Evolutionary conservation across 2,113 vertebrate genomes (phyloP), one percentile per base, ranked within the genome.

Genomic region (Solea solea): DNA sequence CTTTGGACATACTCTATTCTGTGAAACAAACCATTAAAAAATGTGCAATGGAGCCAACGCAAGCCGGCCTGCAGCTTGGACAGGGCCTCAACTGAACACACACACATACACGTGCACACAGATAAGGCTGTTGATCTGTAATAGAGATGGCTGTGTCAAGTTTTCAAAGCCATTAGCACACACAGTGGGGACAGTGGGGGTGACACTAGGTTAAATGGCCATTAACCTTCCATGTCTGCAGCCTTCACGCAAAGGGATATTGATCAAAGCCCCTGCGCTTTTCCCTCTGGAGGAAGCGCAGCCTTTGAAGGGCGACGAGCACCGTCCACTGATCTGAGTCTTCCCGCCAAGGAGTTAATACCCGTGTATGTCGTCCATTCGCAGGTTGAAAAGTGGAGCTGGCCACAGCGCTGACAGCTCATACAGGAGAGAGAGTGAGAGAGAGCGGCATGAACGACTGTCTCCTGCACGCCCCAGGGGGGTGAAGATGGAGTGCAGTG

Each of bases 191-290:
- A 86, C 86, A 71, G 72, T 42, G 61, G 76, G 75, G 76, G 88
- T 74, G 84, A 87, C 85, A 42, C 62, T 1, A 70, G 91, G 90
- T 91, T 91, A 92, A 92, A 86, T 87, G 81, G 72, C 86, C 88
- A 86, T 90, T 87, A 90, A 86, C 89, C 88, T 84, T 72, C 65
- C n/a, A 11, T 50, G 75, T 88, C 67, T 82, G 79, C 79, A 64
- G 80, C 74, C 70, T 82, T 76, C 80, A 69, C 74, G 65, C 51
- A 13, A 12, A 13, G 62, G 77, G 77, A 87, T 85, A 90, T 86
- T 72, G 87, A 90, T 92, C 87, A 92, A 87, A 87, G 84, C 61
- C 53, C 25, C 56, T 12, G 9, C 8, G 8, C 69, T 48, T 63
- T 21, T 69, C 64, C 53, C 83, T 25, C 63, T 39, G 72, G 62